Base-by-base conservation (phyloP, 2,113 vertebrate species). In the Caloenas nicobarica region DNA sequence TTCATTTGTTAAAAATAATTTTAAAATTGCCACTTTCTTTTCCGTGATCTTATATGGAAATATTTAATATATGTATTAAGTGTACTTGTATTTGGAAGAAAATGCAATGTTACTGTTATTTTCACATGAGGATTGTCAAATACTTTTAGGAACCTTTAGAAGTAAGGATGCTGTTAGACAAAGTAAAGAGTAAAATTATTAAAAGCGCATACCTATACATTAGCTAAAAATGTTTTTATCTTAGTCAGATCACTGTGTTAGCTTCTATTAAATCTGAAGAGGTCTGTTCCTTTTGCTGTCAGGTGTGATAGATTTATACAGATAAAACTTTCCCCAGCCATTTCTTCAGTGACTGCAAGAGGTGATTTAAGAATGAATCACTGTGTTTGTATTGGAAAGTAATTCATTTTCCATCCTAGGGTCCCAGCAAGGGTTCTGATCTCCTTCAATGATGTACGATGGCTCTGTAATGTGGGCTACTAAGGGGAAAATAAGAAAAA, bases 201-300 rank as follows among this genome's bases (percentile, higher is more conserved):
- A 87, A 78, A 94, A 94, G 13, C 7, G 3, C 22, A 81, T 64
- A 93, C 28, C 3, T 54, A 40, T 88, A 81, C 29, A 82, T 92
- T 93, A 73, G 34, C 23, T 77, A 80, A 80, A 93, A 83, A 58
- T 84, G 2, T 31, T 83, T 93, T 78, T 76, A 44, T 82, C 28
- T 88, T 93, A 89, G 34, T 60, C 81, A 90, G 56, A 88, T 54
- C 79, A 92, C 53, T 88, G 33, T 33, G 6, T 83, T 95, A 73
- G 18, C 44, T 95, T 74, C 56, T 96, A 69, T 96, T 89, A 92
- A 93, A 96, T 85, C 73, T 68, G 92, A 84, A 86, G 29, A 48
- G 17, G 40, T 90, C n/a, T 82, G 68, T 61, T 95, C 23, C 50
- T 89, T 92, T 53, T 79, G 65, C 50, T 92, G 73, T 91, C 70